phyloP scores from a whole-genome alignment of 2,888 invertebrate species.

The Cephonodes hylas region DNA sequence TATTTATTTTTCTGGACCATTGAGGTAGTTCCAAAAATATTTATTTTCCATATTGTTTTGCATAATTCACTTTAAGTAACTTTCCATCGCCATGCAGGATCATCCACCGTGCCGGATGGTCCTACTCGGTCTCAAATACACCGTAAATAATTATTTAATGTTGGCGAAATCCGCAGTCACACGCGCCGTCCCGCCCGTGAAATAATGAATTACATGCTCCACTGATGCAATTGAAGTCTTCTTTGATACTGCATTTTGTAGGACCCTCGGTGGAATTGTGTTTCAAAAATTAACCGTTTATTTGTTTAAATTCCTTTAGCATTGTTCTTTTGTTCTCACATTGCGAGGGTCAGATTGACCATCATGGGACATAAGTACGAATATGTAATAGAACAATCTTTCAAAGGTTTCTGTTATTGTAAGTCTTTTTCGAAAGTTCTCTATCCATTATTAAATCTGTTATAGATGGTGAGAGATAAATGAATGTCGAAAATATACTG shows the following conservation, averaged over 20 bases:
- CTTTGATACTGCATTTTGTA: slow-evolving; percentile 39
- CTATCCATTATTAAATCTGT: too few relatives aligned
- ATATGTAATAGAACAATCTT: too few relatives aligned
- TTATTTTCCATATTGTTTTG: too few relatives aligned
- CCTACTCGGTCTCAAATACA: slow-evolving; percentile 13
- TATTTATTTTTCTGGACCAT: too few relatives aligned
- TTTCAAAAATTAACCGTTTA: neutral
- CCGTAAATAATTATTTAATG: slow-evolving; percentile 66
- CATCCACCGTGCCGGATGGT: neutral
- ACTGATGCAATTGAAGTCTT: slow-evolving; percentile 45
- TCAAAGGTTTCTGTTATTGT: too few relatives aligned
- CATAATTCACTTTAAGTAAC: neutral
- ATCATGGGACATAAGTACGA: neutral
- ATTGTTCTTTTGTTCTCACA: neutral
- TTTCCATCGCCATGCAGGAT: neutral
- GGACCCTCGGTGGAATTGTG: neutral
- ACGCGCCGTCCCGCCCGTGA: slow-evolving; percentile 58
- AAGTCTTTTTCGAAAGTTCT: too few relatives aligned
- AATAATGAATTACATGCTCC: slow-evolving; percentile 69
- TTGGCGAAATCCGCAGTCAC: slow-evolving; percentile 63
- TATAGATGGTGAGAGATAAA: too few relatives aligned
- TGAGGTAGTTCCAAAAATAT: too few relatives aligned
- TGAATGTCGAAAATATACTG: too few relatives aligned
- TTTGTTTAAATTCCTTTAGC: neutral
- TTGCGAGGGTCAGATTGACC: neutral